Percentiles rank a stretch among this genome's conserved stretches.
phyloP scores from a whole-genome alignment of 2,797 vertebrate genomes.

The Coilia nasus region DNA sequence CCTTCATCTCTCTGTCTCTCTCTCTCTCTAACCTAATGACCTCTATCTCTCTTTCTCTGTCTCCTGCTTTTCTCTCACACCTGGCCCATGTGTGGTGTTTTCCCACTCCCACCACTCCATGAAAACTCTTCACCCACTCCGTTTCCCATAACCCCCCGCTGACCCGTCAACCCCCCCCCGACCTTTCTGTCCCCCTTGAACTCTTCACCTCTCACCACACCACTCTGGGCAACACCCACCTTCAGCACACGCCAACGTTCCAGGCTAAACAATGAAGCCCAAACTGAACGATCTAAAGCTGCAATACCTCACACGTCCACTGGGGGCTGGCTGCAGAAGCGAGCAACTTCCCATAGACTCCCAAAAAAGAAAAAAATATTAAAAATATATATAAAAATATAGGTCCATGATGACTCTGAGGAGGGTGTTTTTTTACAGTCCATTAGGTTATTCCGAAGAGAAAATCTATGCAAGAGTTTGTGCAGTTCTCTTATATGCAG shows the following conservation, averaged over 20 bases:
- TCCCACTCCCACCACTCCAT: not conserved
- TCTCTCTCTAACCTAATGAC: not conserved
- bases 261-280: no score
- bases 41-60: slow-evolving; percentile 10
- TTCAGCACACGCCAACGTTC: not conserved
- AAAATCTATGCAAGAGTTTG: no score
- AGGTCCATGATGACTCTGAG: no score
- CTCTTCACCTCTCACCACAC: not conserved
- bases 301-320: no score
- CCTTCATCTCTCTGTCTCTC: not conserved
- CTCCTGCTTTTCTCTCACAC: not conserved
- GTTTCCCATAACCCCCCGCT: not conserved
- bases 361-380: no score
- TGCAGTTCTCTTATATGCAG: no score
- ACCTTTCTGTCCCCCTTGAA: not conserved
- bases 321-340: no score
- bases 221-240: not conserved
- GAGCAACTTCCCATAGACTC: no score
- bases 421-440: no score
- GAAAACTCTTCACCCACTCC: not conserved
- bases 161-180: not conserved
- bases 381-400: no score
- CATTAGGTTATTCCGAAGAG: no score
- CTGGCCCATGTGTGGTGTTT: not conserved
- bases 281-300: no score